These are phyloP conservation scores for Myotis planiceps DNA, from an alignment of 2,797 vertebrate species.

Conservation along the genomic window DNA sequence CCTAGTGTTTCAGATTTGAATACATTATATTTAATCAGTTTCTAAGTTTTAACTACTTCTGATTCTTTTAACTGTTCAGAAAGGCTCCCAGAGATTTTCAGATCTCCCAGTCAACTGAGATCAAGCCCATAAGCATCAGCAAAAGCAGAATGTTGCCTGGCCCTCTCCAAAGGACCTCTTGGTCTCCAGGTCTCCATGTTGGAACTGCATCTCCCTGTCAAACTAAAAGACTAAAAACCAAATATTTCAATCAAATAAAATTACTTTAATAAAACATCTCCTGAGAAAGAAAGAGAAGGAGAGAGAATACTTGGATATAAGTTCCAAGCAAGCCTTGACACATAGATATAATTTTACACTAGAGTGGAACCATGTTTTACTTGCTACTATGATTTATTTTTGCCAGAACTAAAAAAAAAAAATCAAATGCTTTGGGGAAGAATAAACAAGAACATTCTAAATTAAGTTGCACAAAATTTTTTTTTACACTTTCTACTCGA, in stretches of 20 bases:
- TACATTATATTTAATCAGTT: conserved; percentile 5
- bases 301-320: not conserved
- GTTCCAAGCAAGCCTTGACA: not conserved
- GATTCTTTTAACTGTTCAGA: conserved; percentile 26
- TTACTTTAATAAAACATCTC: not conserved
- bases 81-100: not conserved
- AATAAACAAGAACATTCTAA: conserved; percentile 46
- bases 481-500: conserved; percentile 33
- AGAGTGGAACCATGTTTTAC: not conserved
- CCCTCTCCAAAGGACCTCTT: not conserved
- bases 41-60: conserved; percentile 56
- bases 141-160: not conserved
- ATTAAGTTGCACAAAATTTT: conserved; percentile 9
- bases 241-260: conserved; percentile 2
- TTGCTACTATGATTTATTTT: not conserved
- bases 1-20: conserved; percentile 54
- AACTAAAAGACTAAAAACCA: not conserved
- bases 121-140: not conserved
- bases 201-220: not conserved
- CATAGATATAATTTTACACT: not conserved
- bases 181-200: not conserved
- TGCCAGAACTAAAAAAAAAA: not conserved
- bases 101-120: not conserved
- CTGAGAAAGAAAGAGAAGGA: not conserved
- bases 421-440: not conserved